Evolutionary conservation across 1,140 invertebrate species (phyloP).

Genomic region (Epicauta chinensis): DNA sequence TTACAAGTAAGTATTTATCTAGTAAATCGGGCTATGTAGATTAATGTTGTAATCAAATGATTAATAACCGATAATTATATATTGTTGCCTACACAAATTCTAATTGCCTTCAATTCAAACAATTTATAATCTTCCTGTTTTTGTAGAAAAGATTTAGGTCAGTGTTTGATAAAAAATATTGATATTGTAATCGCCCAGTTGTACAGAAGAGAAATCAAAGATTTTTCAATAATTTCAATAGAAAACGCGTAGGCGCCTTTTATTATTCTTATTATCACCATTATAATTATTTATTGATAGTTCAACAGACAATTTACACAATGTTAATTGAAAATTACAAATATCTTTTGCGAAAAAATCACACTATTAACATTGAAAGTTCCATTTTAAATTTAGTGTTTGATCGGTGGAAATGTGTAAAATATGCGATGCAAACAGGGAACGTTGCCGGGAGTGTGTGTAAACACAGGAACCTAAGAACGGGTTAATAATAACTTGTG

Average conservation of each 20-base stretch:
- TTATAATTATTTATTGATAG: too few species aligned
- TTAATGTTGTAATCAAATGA: neutral
- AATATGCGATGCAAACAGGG: too few species aligned
- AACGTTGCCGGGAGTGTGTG: neutral
- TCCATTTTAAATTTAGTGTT: too few species aligned
- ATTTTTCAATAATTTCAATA: neutral
- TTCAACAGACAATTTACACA: too few species aligned
- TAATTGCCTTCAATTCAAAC: too few species aligned
- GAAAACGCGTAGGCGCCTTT: neutral
- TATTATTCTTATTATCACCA: too few species aligned
- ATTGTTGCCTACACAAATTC: too few species aligned
- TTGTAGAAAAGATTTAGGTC: neutral
- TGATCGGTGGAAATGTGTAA: too few species aligned
- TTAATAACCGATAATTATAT: too few species aligned
- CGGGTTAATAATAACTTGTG: conserved; percentile 38
- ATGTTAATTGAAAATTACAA: too few species aligned
- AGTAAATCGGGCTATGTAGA: neutral
- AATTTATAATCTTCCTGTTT: neutral
- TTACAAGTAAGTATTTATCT: neutral
- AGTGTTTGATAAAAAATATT: neutral
- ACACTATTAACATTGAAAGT: too few species aligned
- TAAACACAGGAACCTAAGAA: conserved; percentile 38
- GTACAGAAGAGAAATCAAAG: neutral
- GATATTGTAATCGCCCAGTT: neutral
- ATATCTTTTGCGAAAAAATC: too few species aligned